phyloP scores from a whole-genome alignment of 2,888 invertebrate species.

The Machimus rusticus region DNA sequence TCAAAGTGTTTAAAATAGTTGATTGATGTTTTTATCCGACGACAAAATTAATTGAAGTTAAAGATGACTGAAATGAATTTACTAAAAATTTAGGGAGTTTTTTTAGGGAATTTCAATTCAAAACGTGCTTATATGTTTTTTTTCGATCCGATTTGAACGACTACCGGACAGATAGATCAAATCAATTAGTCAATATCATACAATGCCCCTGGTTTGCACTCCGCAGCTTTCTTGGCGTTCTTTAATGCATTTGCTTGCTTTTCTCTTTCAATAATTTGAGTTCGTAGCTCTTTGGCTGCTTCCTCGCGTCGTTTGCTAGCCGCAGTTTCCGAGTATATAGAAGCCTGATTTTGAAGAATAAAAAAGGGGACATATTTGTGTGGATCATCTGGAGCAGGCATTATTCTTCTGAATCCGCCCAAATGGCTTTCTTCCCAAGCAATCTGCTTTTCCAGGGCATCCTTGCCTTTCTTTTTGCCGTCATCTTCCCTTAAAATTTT shows the following conservation, averaged over 20 bases:
- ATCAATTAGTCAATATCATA: neutral
- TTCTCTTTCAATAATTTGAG: constrained; percentile 62
- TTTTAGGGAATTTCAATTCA: too few relatives aligned
- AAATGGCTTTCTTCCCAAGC: constrained; percentile 79
- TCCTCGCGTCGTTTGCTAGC: constrained; percentile 81
- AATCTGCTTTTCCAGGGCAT: constrained; percentile 67
- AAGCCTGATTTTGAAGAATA: constrained; percentile 74
- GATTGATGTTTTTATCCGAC: too few relatives aligned
- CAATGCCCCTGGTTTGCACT: constrained; percentile 48
- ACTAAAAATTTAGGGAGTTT: too few relatives aligned
- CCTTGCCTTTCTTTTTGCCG: neutral
- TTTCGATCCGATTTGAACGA: too few relatives aligned
- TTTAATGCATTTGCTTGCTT: constrained; percentile 47
- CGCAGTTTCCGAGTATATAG: constrained; percentile 74
- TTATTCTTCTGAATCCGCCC: constrained; percentile 75
- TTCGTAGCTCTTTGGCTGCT: constrained; percentile 73
- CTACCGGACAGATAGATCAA: too few relatives aligned
- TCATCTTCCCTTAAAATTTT: neutral
- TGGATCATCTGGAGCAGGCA: constrained; percentile 69
- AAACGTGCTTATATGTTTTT: too few relatives aligned
- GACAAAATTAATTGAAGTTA: too few relatives aligned
- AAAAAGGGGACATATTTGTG: constrained; percentile 71
- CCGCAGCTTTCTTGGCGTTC: constrained; percentile 49
- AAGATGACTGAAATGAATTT: too few relatives aligned
- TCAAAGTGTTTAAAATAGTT: too few relatives aligned